phyloP scores from a whole-genome alignment of 2,113 vertebrate species.

The Nibea coibor region DNA sequence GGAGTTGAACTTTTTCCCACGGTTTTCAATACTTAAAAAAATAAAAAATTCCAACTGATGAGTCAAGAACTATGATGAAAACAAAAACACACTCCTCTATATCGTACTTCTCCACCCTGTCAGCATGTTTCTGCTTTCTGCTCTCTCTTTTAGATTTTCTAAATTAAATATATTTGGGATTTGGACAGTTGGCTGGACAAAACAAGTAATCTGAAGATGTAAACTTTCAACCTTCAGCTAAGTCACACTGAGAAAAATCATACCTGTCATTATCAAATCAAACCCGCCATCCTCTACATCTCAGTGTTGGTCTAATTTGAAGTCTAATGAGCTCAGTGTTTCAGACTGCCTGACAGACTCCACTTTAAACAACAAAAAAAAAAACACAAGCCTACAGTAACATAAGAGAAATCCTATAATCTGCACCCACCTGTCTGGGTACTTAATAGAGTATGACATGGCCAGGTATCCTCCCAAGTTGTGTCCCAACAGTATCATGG shows the following conservation, averaged over 20 bases:
- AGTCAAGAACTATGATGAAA: not conserved
- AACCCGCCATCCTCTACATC: not conserved
- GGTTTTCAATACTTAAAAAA: too few relatives aligned
- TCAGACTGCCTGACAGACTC: too few relatives aligned
- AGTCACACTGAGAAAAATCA: too few relatives aligned
- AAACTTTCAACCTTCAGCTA: not conserved
- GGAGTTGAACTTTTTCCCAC: too few relatives aligned
- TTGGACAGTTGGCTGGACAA: not conserved
- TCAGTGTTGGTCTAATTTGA: not conserved
- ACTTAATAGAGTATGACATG: constrained; percentile 90
- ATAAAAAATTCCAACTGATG: not conserved
- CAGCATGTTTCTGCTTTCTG: too few relatives aligned
- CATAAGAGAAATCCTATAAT: not conserved
- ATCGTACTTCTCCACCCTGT: not conserved
- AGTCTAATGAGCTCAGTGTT: not conserved
- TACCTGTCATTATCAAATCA: too few relatives aligned
- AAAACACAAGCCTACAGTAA: not conserved
- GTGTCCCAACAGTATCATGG: constrained; percentile 94
- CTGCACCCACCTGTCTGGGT: constrained; percentile 88
- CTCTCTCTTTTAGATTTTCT: not conserved
- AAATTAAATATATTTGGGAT: not conserved
- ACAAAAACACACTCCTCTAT: not conserved
- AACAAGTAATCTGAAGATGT: not conserved
- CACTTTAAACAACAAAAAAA: constrained; percentile 6
- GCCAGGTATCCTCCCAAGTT: constrained; percentile 95